Conservation (phyloP, 2,113 vertebrate species). For the Donacobius atricapilla region DNA sequence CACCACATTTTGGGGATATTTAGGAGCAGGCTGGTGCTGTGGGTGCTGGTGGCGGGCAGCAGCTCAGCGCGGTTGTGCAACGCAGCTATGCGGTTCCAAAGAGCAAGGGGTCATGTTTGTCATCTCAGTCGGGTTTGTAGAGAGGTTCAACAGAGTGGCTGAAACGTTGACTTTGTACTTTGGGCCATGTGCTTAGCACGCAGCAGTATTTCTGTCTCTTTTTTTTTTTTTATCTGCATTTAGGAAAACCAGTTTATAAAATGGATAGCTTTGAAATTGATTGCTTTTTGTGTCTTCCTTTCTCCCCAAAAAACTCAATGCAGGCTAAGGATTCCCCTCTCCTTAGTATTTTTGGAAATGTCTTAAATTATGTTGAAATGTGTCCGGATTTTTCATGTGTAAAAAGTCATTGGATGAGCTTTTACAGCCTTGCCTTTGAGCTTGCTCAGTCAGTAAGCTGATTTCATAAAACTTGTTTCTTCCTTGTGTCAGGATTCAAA, state of each 20-base stretch:
- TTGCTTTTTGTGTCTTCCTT: background rate
- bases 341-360: background rate
- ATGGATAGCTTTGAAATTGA: background rate
- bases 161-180: constrained; percentile 46
- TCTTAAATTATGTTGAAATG: background rate
- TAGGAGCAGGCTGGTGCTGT: rapidly evolving
- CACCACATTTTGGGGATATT: rapidly evolving
- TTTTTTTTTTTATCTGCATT: background rate
- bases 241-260: background rate
- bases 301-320: background rate
- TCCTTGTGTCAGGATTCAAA: background rate
- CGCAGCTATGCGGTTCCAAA: background rate
- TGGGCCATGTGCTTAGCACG: background rate
- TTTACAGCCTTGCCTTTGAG: background rate
- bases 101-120: constrained; percentile 13
- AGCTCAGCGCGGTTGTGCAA: rapidly evolving
- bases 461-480: background rate
- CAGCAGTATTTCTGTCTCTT: background rate
- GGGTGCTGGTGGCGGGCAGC: rapidly evolving
- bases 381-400: background rate
- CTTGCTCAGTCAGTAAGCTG: background rate
- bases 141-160: background rate
- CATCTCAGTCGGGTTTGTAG: background rate
- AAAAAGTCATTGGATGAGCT: background rate
- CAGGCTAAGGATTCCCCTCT: background rate